A percentile compares a stretch with the other conserved stretches of the same genome.
Evolutionary conservation across 2,113 vertebrate species (phyloP).

Genomic region (Dissostichus mawsoni): DNA sequence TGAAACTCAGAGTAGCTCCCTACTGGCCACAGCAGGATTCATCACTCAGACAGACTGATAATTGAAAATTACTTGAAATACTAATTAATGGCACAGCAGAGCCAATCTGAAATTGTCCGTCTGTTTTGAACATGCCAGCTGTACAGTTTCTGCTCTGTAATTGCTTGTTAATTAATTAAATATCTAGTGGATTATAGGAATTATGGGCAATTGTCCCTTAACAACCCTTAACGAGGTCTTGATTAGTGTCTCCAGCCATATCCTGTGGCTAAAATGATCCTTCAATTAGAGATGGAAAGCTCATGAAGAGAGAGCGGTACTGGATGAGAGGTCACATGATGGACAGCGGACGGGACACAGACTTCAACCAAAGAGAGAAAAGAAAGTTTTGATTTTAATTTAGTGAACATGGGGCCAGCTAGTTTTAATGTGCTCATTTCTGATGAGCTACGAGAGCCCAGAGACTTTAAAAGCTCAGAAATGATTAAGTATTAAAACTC

Average conservation of each 20-base stretch:
- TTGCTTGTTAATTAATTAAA: constrained; percentile 78
- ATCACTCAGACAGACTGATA: constrained; percentile 49
- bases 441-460: no score
- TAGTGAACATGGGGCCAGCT: not conserved
- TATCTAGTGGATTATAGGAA: constrained; percentile 74
- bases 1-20: constrained; percentile 28
- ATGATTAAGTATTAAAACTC: no score
- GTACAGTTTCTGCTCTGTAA: constrained; percentile 61
- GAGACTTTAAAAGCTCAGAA: no score
- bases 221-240: constrained; percentile 74
- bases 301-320: constrained; percentile 44
- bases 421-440: not conserved
- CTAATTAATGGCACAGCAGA: constrained; percentile 60
- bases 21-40: constrained; percentile 44
- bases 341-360: constrained; percentile 16
- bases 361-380: constrained; percentile 23
- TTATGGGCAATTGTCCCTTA: constrained; percentile 77
- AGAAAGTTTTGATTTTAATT: constrained; percentile 32
- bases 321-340: constrained; percentile 40
- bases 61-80: constrained; percentile 62
- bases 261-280: constrained; percentile 73
- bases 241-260: constrained; percentile 75
- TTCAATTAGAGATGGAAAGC: constrained; percentile 72
- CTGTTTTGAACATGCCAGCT: constrained; percentile 51
- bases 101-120: constrained; percentile 47